These are phyloP conservation scores for Pachyramphus minor DNA, from an alignment of 2,113 vertebrate species.

Conservation along the genomic window DNA sequence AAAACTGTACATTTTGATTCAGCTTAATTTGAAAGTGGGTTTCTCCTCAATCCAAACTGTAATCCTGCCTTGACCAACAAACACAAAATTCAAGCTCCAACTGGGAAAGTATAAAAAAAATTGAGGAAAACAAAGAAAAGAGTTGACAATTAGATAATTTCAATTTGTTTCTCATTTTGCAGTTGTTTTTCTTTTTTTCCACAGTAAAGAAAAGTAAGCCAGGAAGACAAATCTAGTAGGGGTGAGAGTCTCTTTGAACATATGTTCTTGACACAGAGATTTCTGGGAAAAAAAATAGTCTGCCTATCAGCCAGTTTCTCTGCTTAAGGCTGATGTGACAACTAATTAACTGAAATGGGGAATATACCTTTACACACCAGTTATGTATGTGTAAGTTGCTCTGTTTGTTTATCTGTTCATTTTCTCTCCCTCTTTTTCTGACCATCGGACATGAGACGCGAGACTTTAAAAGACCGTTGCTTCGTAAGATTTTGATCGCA, in stretches of 20 bases:
- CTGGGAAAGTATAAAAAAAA: background rate
- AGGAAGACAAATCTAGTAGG: background rate
- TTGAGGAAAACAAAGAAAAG: background rate
- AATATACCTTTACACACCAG: slow-evolving; percentile 30
- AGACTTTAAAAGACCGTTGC: background rate
- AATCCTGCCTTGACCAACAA: background rate
- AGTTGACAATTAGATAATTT: background rate
- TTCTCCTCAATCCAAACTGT: background rate
- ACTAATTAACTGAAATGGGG: slow-evolving; percentile 53
- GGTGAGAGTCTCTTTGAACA: background rate
- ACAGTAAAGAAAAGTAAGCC: background rate
- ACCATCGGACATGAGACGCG: background rate
- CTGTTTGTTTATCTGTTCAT: background rate
- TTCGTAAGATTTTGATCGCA: background rate
- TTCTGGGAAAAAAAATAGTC: background rate
- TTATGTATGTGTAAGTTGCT: background rate
- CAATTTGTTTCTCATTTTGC: background rate
- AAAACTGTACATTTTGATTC: background rate
- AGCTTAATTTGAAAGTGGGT: background rate
- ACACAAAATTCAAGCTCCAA: background rate
- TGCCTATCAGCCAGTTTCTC: slow-evolving; percentile 23
- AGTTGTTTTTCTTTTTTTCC: background rate
- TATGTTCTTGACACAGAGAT: background rate
- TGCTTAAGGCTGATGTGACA: slow-evolving; percentile 52
- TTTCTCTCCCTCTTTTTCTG: background rate